A percentile compares a stretch with the other conserved stretches of the same genome.
phyloP scores from a whole-genome alignment of 2,888 invertebrate genomes.

The Lepidochrysops patricia region DNA sequence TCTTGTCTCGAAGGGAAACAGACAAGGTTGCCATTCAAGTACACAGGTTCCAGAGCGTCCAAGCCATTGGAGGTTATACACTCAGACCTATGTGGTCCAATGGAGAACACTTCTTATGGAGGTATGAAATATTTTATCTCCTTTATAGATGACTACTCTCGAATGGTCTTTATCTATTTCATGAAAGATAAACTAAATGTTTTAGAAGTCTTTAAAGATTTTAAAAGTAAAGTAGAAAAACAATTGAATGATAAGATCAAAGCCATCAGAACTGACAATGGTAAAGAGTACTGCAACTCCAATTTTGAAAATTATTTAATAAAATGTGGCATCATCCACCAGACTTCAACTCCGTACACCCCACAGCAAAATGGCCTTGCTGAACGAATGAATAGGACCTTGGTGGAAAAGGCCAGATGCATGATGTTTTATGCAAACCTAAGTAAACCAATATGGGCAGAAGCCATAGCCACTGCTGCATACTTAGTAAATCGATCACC shows the following conservation, averaged over 20 bases:
- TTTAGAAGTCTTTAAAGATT: constrained; percentile 14
- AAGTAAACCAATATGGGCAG: constrained; percentile 3
- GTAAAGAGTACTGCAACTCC: constrained; percentile 23
- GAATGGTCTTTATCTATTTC: constrained; percentile 23
- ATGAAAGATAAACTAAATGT: constrained; percentile 19
- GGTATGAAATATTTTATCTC: constrained; percentile 14
- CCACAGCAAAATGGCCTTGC: constrained; percentile 16
- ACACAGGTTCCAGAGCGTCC: constrained; percentile 21
- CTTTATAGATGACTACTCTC: constrained; percentile 21
- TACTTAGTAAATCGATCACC: constrained; percentile 7
- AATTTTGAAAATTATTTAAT: constrained; percentile 18
- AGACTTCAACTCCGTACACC: constrained; percentile 15
- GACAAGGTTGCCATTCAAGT: constrained; percentile 21
- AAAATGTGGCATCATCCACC: constrained; percentile 29
- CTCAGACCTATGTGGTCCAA: constrained; percentile 23
- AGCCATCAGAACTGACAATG: constrained; percentile 23
- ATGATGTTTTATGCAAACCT: background rate
- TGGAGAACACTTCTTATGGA: constrained; percentile 17
- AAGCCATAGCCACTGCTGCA: constrained; percentile 8
- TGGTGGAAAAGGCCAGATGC: background rate
- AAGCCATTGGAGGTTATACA: constrained; percentile 20
- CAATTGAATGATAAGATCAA: constrained; percentile 17
- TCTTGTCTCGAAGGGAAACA: constrained; percentile 23
- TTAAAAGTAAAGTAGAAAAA: constrained; percentile 17
- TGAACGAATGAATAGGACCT: background rate